These are phyloP conservation scores for Drosophila tripunctata DNA, from an alignment of 2,888 invertebrate genomes.

Conservation along the genomic window DNA sequence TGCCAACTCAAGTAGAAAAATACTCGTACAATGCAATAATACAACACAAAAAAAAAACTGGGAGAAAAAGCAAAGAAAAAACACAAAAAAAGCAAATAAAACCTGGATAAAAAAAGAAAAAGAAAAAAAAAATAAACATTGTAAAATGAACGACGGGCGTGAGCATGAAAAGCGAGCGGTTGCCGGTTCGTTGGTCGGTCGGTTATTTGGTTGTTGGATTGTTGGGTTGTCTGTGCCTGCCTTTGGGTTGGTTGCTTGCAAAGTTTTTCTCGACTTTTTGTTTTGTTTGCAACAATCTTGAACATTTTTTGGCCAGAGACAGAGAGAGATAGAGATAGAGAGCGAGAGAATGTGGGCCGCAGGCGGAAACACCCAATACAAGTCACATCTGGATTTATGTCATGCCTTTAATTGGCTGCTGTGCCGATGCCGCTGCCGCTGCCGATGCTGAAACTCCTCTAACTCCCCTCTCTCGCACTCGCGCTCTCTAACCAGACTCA, in stretches of 20 bases:
- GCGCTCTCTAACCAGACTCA: constrained; percentile 7
- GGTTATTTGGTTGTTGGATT: constrained; percentile 28
- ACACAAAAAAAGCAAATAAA: constrained; percentile 13
- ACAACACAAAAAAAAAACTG: constrained; percentile 28
- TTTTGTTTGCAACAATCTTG: constrained; percentile 77
- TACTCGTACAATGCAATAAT: constrained; percentile 75
- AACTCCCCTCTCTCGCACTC: constrained; percentile 1
- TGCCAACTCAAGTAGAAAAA: constrained; percentile 81
- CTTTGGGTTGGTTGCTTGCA: constrained; percentile 43
- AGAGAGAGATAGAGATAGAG: constrained; percentile 1
- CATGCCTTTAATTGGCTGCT: constrained; percentile 84
- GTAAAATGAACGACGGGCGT: constrained; percentile 74
- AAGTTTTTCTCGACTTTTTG: constrained; percentile 70
- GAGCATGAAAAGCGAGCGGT: constrained; percentile 71
- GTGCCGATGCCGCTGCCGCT: constrained; percentile 63
- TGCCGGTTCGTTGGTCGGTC: constrained; percentile 31
- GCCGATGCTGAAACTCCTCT: constrained; percentile 13
- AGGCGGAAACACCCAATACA: constrained; percentile 84
- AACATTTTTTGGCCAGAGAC: constrained; percentile 62
- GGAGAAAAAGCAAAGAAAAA: no score
- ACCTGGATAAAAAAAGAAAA: constrained; percentile 23
- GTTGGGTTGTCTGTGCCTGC: constrained; percentile 32
- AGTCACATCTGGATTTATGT: constrained; percentile 84
- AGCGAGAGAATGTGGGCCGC: constrained; percentile 74
- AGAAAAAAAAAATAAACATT: constrained; percentile 47